Evolutionary conservation across 2,113 vertebrate species (phyloP).

Genomic region (Labrus mixtus): DNA sequence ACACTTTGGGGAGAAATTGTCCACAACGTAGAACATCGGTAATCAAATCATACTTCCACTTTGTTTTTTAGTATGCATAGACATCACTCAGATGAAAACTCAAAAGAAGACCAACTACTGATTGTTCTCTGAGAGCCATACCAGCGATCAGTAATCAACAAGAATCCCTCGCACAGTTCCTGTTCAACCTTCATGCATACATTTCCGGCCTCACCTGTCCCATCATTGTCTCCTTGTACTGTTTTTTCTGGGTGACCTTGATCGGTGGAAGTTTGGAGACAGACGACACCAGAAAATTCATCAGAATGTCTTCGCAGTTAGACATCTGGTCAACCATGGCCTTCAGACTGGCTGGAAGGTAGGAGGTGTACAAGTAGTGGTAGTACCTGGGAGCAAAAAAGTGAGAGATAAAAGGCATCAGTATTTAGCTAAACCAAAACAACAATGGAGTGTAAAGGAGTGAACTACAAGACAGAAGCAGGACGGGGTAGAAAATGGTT

Average conservation of each 20-base stretch:
- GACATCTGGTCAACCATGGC: conserved; percentile 98
- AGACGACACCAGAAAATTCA: conserved; percentile 98
- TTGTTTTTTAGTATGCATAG: neutral
- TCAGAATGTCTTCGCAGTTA: conserved; percentile 99
- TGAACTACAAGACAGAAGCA: neutral
- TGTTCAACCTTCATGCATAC: neutral
- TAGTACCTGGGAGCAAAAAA: conserved; percentile 89
- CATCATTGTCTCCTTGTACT: conserved; percentile 99
- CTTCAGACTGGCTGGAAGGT: conserved; percentile 95
- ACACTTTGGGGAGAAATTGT: neutral
- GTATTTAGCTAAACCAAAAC: neutral
- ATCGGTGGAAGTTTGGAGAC: conserved; percentile 98
- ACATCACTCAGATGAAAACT: neutral
- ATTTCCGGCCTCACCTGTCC: conserved; percentile 88
- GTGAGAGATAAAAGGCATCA: neutral
- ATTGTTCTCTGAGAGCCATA: neutral
- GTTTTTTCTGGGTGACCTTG: conserved; percentile 99
- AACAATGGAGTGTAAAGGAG: neutral
- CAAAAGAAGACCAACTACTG: neutral
- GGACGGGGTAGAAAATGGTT: neutral
- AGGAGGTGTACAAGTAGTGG: conserved; percentile 98
- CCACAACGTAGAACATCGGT: neutral
- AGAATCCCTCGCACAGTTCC: neutral
- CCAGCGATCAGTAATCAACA: neutral
- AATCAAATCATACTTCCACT: neutral